A percentile compares a stretch with the other conserved stretches of the same genome.
phyloP scores from a whole-genome alignment of 2,113 vertebrate genomes.

The Noctilio leporinus region DNA sequence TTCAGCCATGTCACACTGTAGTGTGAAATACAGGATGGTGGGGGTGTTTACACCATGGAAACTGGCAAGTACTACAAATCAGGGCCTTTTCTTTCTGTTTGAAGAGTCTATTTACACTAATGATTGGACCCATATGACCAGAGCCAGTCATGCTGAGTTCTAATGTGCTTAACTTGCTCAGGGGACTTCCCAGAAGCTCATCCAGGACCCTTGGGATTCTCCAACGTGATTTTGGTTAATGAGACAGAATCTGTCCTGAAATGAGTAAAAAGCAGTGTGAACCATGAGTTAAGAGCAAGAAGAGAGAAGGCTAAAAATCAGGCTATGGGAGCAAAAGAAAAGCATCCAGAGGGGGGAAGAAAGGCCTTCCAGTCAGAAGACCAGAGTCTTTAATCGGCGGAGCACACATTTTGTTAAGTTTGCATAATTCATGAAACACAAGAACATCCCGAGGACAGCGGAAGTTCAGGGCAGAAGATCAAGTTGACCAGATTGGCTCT shows the following conservation, averaged over 20 bases:
- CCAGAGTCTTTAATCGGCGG: background rate
- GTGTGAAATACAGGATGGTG: background rate
- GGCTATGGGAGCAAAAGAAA: background rate
- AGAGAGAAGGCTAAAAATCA: background rate
- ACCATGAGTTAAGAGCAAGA: background rate
- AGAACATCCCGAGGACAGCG: background rate
- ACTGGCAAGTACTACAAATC: background rate
- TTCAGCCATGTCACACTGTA: background rate
- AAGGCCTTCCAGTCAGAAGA: background rate
- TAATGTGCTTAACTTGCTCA: background rate
- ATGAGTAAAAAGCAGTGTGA: background rate
- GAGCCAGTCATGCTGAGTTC: background rate
- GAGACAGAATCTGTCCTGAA: background rate
- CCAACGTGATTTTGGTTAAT: background rate
- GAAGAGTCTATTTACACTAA: background rate
- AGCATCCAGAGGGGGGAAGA: background rate
- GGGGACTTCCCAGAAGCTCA: background rate
- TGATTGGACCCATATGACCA: background rate
- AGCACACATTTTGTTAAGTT: constrained; percentile 44
- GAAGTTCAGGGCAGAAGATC: constrained; percentile 55
- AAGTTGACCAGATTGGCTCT: constrained; percentile 46
- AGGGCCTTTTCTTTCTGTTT: background rate
- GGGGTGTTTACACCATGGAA: background rate
- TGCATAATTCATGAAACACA: constrained; percentile 53
- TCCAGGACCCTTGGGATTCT: background rate